A percentile compares a stretch with the other conserved stretches of the same genome.
These are phyloP conservation scores for Cheilosia urbana DNA, from an alignment of 2,888 invertebrate species.

Conservation along the genomic window DNA sequence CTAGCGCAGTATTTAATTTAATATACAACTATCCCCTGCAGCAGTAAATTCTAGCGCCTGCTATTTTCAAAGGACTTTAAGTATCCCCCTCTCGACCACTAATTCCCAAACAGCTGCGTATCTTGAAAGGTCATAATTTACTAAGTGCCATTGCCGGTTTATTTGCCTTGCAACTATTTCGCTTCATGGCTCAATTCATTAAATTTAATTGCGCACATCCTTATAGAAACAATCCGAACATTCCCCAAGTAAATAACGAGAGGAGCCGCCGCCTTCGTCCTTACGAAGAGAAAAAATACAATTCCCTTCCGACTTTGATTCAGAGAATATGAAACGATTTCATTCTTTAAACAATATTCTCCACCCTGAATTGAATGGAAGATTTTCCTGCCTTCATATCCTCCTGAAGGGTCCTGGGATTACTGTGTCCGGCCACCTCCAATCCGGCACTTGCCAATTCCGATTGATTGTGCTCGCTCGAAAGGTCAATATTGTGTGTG, in stretches of 20 bases:
- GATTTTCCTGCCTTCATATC: neutral
- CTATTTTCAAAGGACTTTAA: neutral
- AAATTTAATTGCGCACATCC: conserved; percentile 54
- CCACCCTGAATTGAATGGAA: conserved; percentile 26
- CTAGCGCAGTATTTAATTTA: no score
- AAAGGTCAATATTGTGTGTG: conserved; percentile 59
- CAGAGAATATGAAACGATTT: conserved; percentile 45
- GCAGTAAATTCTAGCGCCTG: no score
- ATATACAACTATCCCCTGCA: no score
- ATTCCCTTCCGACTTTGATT: conserved; percentile 9
- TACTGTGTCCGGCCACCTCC: neutral
- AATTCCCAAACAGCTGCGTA: neutral
- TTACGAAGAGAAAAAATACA: conserved; percentile 21
- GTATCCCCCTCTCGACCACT: neutral
- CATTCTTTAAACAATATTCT: conserved; percentile 45
- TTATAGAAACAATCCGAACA: conserved; percentile 29
- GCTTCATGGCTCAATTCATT: conserved; percentile 41
- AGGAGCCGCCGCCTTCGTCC: neutral
- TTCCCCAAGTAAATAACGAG: conserved; percentile 32
- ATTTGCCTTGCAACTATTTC: conserved; percentile 23
- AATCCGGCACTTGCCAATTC: neutral
- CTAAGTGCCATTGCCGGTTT: conserved; percentile 12
- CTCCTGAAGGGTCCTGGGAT: conserved; percentile 42
- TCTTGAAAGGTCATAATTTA: conserved; percentile 14
- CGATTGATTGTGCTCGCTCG: conserved; percentile 27